Percentiles rank a stretch among this genome's conserved stretches.
Conservation (phyloP, 2,113 vertebrate genomes). For the Oncorhynchus nerka region DNA sequence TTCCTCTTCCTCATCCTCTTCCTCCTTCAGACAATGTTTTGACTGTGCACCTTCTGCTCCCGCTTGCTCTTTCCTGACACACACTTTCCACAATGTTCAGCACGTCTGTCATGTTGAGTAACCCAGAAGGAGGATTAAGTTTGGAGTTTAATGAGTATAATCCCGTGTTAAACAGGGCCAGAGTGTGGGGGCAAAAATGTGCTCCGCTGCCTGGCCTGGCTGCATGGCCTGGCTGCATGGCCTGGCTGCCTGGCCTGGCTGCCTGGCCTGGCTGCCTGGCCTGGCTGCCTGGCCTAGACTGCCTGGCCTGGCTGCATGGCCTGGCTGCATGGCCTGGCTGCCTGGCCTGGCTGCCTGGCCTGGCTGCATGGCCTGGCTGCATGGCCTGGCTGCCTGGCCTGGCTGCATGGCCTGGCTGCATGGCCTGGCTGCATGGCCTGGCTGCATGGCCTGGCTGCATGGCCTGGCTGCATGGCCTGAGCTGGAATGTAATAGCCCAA, state of each 20-base stretch:
- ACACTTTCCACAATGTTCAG: slow-evolving; percentile 80
- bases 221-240: no score
- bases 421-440: not conserved
- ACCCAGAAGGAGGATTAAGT: slow-evolving; percentile 77
- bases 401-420: slow-evolving; percentile 12
- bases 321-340: no score
- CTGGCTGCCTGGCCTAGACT: no score
- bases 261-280: no score
- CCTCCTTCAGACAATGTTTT: slow-evolving; percentile 58
- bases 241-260: no score
- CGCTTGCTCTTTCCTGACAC: slow-evolving; percentile 61
- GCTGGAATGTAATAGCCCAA: slow-evolving; percentile 70
- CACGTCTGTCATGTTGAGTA: slow-evolving; percentile 75
- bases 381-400: no score
- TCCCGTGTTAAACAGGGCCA: slow-evolving; percentile 77
- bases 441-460: no score
- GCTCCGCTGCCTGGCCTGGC: slow-evolving; percentile 43
- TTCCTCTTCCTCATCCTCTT: not conserved
- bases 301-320: no score
- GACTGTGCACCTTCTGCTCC: slow-evolving; percentile 62
- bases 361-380: no score
- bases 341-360: slow-evolving; percentile 16
- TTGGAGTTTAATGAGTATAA: slow-evolving; percentile 81
- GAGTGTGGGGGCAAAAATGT: slow-evolving; percentile 73
- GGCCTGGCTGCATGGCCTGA: no score